Base-by-base conservation (phyloP, 2,797 vertebrate species). In the Hypotaenidia philippensis region DNA sequence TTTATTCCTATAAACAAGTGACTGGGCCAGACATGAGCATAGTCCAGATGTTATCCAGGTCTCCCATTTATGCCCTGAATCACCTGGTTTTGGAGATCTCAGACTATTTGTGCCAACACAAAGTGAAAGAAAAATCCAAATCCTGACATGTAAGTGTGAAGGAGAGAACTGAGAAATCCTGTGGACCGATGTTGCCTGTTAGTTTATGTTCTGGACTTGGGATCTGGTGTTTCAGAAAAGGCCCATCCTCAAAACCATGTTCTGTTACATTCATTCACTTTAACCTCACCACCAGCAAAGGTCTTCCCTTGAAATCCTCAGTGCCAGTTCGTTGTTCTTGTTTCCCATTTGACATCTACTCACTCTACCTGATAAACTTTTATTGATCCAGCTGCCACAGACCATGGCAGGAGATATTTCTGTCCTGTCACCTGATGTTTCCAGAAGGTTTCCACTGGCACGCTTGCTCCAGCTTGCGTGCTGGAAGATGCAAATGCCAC, bases 141-240 rank as follows among this genome's bases (percentile, higher is more conserved):
- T 60, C 20, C 29, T 18, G 31, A 53, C 49, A 47, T 36, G 38
- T n/a, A 29, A 79, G 15, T 10, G 15, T 16, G 38, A 74, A 57
- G 44, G 49, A 66, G 44, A 50, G n/a, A 76, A 49, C 5, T 9
- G 32, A 76, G 36, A n/a, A 71, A 52, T 41, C 25, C 34, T 49
- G 10, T 32, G 44, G 53, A 29, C 32, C 0, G 0, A 7, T 38
- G 34, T 20, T 85, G 59, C 25, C n/a, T 47, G 16, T 60, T 31
- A 38, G 17, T 25, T 68, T 44, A 36, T 4, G 2, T 63, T 91
- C 52, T 70, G 56, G 17, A 25, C 63, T 59, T 38, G 9, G 47
- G 41, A 69, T 38, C 6, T 18, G 8, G 38, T 29, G 27, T 59
- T 87, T 64, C 52, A 64, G 76, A 56, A 68, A 59, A 78, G 27